Evolutionary conservation across 2,888 invertebrate species (phyloP).

Genomic region (Limenitis camilla): DNA sequence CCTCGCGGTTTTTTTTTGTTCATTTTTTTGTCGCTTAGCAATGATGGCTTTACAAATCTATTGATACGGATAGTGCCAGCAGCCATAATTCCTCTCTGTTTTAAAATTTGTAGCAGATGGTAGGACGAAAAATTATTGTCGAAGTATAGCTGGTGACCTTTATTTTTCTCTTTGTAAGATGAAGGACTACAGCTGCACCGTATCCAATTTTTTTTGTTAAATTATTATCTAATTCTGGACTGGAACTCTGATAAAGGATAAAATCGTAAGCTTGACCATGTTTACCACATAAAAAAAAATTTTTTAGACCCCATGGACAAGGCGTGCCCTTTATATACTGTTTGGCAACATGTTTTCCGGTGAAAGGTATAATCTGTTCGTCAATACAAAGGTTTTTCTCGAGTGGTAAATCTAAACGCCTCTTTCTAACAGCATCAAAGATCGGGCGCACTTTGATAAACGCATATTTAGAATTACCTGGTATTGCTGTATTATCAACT

Average conservation of each 20-base stretch:
- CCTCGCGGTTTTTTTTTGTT: slow-evolving; percentile 26
- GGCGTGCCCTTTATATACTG: slow-evolving; percentile 29
- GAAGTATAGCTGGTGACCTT: slow-evolving; percentile 26
- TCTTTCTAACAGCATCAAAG: slow-evolving; percentile 27
- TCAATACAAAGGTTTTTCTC: slow-evolving; percentile 28
- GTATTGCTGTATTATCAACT: slow-evolving; percentile 25
- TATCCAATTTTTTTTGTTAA: slow-evolving; percentile 25
- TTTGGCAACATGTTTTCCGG: slow-evolving; percentile 26
- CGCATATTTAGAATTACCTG: slow-evolving; percentile 23
- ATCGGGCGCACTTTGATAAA: slow-evolving; percentile 30
- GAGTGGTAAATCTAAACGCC: slow-evolving; percentile 28
- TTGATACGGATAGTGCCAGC: slow-evolving; percentile 27
- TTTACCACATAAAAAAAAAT: slow-evolving; percentile 29
- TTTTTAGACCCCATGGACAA: slow-evolving; percentile 28
- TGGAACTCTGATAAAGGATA: slow-evolving; percentile 28
- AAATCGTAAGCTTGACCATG: slow-evolving; percentile 29
- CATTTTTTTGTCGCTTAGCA: slow-evolving; percentile 25
- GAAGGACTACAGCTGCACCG: slow-evolving; percentile 26
- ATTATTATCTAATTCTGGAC: slow-evolving; percentile 24
- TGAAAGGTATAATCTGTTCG: slow-evolving; percentile 31
- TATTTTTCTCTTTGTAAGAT: slow-evolving; percentile 27
- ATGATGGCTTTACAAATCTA: slow-evolving; percentile 25
- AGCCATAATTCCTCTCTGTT: slow-evolving; percentile 28
- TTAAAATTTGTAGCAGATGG: slow-evolving; percentile 26
- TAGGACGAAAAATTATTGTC: slow-evolving; percentile 32